These are phyloP conservation scores for Parapsyche elsis DNA, from an alignment of 1,140 invertebrate species.

Conservation along the genomic window DNA sequence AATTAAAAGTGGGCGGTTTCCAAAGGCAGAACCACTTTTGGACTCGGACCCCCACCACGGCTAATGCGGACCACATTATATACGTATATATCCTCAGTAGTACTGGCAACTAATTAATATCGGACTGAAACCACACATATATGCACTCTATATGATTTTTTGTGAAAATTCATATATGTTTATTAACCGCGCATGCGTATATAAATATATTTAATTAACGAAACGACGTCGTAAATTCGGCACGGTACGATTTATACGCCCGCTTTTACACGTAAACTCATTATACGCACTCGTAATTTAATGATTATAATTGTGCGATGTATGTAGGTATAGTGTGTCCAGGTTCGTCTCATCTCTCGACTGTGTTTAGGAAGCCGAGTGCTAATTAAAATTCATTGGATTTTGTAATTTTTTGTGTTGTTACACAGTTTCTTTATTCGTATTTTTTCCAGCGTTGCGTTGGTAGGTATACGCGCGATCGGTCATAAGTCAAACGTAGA, in stretches of 20 bases:
- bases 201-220: slow-evolving; percentile 49
- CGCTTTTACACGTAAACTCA: slow-evolving; percentile 10
- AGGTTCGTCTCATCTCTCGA: too few relatives aligned
- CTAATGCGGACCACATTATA: slow-evolving; percentile 5
- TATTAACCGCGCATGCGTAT: background rate
- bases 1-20: slow-evolving; percentile 42
- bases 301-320: slow-evolving; percentile 10
- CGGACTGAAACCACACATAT: background rate
- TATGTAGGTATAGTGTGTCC: background rate
- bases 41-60: slow-evolving; percentile 16
- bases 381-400: slow-evolving; percentile 29
- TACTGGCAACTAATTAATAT: slow-evolving; percentile 39
- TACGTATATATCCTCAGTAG: background rate
- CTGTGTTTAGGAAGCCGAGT: background rate
- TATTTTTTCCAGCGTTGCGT: background rate
- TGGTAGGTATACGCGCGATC: background rate
- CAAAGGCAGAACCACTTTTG: slow-evolving; percentile 23
- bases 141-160: background rate
- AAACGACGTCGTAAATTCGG: slow-evolving; percentile 45
- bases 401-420: background rate
- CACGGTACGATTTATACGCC: background rate
- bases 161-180: background rate
- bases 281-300: slow-evolving; percentile 14
- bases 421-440: background rate
- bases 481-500: slow-evolving; percentile 29